Conservation (phyloP, 2,113 vertebrate species). For the Lophura nycthemera region DNA sequence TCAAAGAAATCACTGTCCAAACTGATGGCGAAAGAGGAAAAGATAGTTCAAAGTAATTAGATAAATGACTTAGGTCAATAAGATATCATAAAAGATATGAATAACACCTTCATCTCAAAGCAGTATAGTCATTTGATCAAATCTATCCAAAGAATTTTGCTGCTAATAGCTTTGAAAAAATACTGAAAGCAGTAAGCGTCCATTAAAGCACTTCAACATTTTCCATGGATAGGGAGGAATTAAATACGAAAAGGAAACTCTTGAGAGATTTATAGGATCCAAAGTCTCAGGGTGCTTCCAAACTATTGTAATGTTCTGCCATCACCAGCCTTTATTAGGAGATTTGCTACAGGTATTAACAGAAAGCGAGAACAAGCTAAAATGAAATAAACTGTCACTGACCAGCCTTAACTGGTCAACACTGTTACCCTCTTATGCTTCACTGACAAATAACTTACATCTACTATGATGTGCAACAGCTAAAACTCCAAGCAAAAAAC, state of each 20-base stretch:
- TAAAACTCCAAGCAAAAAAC: not conserved
- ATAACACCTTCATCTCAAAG: not conserved
- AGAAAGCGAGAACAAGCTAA: not conserved
- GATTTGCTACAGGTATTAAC: not conserved
- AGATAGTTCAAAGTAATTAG: not conserved
- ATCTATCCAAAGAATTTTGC: not conserved
- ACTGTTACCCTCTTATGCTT: not conserved
- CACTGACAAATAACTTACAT: not conserved
- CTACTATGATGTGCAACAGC: not conserved
- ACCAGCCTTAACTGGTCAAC: not conserved
- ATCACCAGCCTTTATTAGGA: not conserved
- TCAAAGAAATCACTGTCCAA: not conserved
- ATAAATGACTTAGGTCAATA: not conserved
- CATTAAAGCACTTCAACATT: not conserved
- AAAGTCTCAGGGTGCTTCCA: not conserved
- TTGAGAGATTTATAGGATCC: not conserved
- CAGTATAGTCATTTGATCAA: not conserved
- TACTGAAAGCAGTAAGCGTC: not conserved
- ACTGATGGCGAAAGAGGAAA: not conserved
- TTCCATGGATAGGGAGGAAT: not conserved
- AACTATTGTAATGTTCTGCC: not conserved
- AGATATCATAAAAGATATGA: not conserved
- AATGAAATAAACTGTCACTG: not conserved
- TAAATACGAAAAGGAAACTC: not conserved
- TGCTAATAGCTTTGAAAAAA: not conserved